phyloP scores from a whole-genome alignment of 1,140 invertebrate species.

The Mycetomoellerius zeteki region DNA sequence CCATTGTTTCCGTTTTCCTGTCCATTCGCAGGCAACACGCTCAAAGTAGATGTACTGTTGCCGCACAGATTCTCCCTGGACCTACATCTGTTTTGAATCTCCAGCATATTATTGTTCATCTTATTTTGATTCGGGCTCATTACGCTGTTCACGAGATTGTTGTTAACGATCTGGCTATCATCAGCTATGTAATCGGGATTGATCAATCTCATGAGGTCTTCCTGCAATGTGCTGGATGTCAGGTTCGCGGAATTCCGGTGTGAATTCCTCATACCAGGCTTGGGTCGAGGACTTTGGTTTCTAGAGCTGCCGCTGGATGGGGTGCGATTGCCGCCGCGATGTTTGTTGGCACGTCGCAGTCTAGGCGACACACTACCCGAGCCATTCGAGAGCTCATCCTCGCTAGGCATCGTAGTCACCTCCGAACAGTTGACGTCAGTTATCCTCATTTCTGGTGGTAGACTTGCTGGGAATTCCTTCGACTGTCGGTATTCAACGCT shows the following conservation, averaged over 20 bases:
- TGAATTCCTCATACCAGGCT: constrained; percentile 85
- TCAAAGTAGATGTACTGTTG: constrained; percentile 82
- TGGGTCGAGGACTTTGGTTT: constrained; percentile 89
- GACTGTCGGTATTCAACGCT: constrained; percentile 86
- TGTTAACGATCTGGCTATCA: constrained; percentile 81
- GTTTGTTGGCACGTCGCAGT: constrained; percentile 83
- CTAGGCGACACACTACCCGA: constrained; percentile 88
- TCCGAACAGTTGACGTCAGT: constrained; percentile 88
- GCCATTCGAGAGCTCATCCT: constrained; percentile 89
- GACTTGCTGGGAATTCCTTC: constrained; percentile 83
- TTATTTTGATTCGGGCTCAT: constrained; percentile 79
- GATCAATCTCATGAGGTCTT: constrained; percentile 96
- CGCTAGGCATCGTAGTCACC: constrained; percentile 83
- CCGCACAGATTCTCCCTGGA: constrained; percentile 88
- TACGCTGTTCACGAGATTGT: constrained; percentile 79
- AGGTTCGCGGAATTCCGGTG: constrained; percentile 89
- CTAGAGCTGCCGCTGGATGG: constrained; percentile 87
- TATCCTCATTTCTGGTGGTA: constrained; percentile 83
- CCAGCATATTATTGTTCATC: constrained; percentile 83
- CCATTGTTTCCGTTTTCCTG: constrained; percentile 84
- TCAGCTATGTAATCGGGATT: constrained; percentile 92
- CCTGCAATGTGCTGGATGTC: constrained; percentile 91
- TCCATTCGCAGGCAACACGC: constrained; percentile 81
- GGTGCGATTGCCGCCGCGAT: constrained; percentile 83
- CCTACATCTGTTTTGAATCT: constrained; percentile 86